Base-by-base conservation (phyloP, 1,140 invertebrate genomes). In the Euglossa dilemma region DNA sequence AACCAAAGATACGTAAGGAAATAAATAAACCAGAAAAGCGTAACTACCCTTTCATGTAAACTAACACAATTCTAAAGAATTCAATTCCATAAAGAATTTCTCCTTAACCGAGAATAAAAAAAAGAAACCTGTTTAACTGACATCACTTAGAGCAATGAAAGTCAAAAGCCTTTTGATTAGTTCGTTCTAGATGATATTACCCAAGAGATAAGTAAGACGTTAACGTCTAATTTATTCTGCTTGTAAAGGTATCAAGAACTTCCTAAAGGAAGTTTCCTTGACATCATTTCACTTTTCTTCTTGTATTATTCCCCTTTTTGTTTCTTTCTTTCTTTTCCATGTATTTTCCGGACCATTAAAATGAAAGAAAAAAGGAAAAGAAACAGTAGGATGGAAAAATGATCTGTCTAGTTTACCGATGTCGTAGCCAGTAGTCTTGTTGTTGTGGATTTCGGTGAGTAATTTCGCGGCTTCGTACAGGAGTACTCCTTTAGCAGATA, bases 401-500 rank as follows among this genome's bases (percentile, higher is more conserved):
- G n/a, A 2, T 20, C 5, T 50, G n/a, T 8, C 6, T 45, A 2
- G 23, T 81, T 87, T 87, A 93, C 93, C 92, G 57, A 94, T 90
- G 50, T 94, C 89, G 25, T 89, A 89, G 74, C 87, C 91, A 52
- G 88, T 80, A 0, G 91, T 91, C 59, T 91, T 92, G 28, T 91
- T 92, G 80, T 94, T 94, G 89, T 93, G 89, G 88, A 88, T 84
- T 25, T 91, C 91, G n/a, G 88, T 74, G 57, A 94, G 75, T 23
- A 91, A 84, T 61, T 91, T 92, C 66, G 93, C 92, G 75, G 93
- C 93, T 79, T 94, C 93, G 80, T 91, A 93, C 6, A 93, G 82
- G 18, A 91, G 87, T 63, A 94, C 91, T 70, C 93, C 93, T 64
- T 85, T 93, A 0, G 89, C 66, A 18, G 93, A 93, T 9, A 93